Percentiles rank a stretch among this genome's conserved stretches.
Evolutionary conservation across 2,797 vertebrate genomes (phyloP).

Genomic region (Enteromius anoplus): DNA sequence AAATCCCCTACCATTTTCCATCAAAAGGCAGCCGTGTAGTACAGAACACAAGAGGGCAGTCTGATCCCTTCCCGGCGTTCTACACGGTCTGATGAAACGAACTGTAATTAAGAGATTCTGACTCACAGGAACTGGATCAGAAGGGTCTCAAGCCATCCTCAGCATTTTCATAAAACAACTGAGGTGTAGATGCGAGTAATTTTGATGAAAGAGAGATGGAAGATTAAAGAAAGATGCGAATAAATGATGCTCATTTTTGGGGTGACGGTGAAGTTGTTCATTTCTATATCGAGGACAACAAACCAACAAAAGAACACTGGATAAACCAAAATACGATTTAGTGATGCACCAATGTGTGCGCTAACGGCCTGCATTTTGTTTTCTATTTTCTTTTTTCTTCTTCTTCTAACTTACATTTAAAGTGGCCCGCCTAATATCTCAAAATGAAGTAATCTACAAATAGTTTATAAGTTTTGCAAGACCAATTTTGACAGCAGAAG

Average conservation of each 20-base stretch:
- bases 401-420: neutral
- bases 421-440: neutral
- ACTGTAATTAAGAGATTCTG: neutral
- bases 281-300: no score
- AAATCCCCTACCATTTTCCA: neutral
- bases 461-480: neutral
- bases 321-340: no score
- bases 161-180: neutral
- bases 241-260: no score
- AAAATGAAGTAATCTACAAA: neutral
- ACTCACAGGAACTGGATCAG: neutral
- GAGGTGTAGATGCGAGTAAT: neutral
- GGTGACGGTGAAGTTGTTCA: no score
- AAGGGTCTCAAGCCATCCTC: neutral
- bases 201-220: neutral
- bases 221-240: no score
- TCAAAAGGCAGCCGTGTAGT: neutral
- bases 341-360: no score
- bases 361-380: neutral
- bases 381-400: neutral
- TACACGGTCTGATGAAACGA: conserved; percentile 6
- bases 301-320: no score
- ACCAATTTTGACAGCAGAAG: neutral
- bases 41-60: conserved; percentile 60
- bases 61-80: conserved; percentile 25